Conservation (phyloP, 2,888 invertebrate genomes). For the Atethmia centrago region DNA sequence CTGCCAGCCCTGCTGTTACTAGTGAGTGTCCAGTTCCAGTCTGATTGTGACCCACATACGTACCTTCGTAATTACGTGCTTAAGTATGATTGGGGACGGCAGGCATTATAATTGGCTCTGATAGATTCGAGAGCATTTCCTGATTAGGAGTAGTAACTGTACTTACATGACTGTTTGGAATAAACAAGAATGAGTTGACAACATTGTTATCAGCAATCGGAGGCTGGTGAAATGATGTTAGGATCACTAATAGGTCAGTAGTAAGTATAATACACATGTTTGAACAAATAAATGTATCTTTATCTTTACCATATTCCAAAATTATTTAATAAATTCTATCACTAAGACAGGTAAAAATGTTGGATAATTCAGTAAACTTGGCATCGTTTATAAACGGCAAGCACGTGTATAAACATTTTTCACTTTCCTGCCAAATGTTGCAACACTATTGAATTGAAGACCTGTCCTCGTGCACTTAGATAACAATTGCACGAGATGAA, state of each 20-base stretch:
- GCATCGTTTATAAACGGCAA: constrained; percentile 1
- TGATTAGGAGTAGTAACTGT: constrained; percentile 38
- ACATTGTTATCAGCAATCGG: constrained; percentile 14
- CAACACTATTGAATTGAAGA: constrained; percentile 5
- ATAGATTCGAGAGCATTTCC: constrained; percentile 57
- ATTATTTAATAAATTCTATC: constrained; percentile 2
- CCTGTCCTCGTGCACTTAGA: background rate
- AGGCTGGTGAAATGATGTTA: constrained; percentile 26
- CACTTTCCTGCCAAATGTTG: background rate
- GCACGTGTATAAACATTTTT: background rate
- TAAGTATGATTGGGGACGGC: constrained; percentile 48
- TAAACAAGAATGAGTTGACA: constrained; percentile 7
- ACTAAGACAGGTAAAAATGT: background rate
- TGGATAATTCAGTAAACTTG: background rate
- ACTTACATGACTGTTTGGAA: constrained; percentile 3
- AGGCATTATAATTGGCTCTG: constrained; percentile 48
- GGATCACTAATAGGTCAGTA: constrained; percentile 27
- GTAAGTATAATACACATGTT: no score
- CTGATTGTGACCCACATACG: constrained; percentile 56
- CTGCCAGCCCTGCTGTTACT: constrained; percentile 13
- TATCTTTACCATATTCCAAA: background rate
- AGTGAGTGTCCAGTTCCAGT: constrained; percentile 23
- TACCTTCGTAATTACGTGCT: constrained; percentile 48
- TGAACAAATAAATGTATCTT: no score
- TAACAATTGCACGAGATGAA: constrained; percentile 1